Evolutionary conservation across 2,888 invertebrate genomes (phyloP).

Genomic region (Hydraecia micacea): DNA sequence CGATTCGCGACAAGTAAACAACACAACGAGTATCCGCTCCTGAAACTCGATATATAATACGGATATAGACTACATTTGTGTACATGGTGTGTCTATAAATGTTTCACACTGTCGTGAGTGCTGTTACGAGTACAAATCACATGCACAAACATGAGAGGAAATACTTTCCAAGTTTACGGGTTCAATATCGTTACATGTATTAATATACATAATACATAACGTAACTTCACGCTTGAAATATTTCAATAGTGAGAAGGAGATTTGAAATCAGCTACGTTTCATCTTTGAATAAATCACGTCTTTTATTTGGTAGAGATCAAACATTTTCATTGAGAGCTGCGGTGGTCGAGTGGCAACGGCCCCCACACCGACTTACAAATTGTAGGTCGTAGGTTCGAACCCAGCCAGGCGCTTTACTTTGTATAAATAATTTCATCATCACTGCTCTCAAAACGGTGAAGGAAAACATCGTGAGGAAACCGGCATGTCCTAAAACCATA

Average conservation of each 20-base stretch:
- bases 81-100: constrained; percentile 59
- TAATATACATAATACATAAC: constrained; percentile 14
- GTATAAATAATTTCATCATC: background rate
- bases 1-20: constrained; percentile 59
- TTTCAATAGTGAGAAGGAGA: background rate
- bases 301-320: background rate
- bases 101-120: constrained; percentile 56
- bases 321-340: background rate
- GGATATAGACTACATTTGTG: constrained; percentile 51
- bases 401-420: background rate
- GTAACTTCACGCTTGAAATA: constrained; percentile 29
- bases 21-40: constrained; percentile 50
- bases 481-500: background rate
- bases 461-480: background rate
- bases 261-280: background rate
- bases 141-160: constrained; percentile 57
- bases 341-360: background rate
- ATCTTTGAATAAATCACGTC: constrained; percentile 11
- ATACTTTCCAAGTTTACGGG: constrained; percentile 50
- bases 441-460: background rate
- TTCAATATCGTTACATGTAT: constrained; percentile 27
- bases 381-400: background rate
- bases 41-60: constrained; percentile 51
- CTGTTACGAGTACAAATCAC: constrained; percentile 57
- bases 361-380: background rate